These are phyloP conservation scores for Zygogramma bicolorata DNA, from an alignment of 2,888 invertebrate species.

Conservation along the genomic window DNA sequence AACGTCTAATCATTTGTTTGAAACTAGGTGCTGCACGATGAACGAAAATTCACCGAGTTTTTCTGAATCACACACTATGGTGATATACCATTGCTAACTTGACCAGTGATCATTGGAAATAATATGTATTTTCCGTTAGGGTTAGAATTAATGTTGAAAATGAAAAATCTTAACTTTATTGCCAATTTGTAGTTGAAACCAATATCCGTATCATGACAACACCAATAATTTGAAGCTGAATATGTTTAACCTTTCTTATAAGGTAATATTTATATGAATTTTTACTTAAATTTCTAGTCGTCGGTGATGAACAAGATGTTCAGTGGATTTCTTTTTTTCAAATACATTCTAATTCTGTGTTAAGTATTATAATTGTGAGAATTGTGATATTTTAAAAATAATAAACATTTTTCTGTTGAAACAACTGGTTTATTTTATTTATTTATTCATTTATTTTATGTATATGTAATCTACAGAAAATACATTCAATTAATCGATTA, in stretches of 20 bases:
- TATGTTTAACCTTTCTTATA: not conserved
- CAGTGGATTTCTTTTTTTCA: not conserved
- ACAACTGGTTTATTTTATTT: not conserved
- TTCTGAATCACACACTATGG: no score
- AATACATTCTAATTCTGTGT: not conserved
- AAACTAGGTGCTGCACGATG: no score
- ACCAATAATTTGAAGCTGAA: not conserved
- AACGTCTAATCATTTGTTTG: no score
- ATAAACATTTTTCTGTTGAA: slow-evolving; percentile 11
- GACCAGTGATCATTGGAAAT: no score
- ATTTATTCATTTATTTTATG: no score
- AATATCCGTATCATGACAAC: not conserved
- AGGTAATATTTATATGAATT: not conserved
- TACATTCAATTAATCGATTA: no score
- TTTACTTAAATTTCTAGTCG: slow-evolving; percentile 21
- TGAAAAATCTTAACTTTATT: not conserved
- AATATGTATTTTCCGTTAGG: not conserved
- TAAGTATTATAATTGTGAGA: slow-evolving; percentile 13
- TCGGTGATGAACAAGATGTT: not conserved
- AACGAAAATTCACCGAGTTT: no score
- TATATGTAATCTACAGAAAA: no score
- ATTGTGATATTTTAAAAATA: slow-evolving; percentile 21
- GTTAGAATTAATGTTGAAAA: not conserved
- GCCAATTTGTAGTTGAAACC: not conserved
- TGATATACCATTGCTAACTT: no score